These are phyloP conservation scores for Crotalus horridus DNA, from an alignment of 2,113 vertebrate genomes.

Conservation along the genomic window DNA sequence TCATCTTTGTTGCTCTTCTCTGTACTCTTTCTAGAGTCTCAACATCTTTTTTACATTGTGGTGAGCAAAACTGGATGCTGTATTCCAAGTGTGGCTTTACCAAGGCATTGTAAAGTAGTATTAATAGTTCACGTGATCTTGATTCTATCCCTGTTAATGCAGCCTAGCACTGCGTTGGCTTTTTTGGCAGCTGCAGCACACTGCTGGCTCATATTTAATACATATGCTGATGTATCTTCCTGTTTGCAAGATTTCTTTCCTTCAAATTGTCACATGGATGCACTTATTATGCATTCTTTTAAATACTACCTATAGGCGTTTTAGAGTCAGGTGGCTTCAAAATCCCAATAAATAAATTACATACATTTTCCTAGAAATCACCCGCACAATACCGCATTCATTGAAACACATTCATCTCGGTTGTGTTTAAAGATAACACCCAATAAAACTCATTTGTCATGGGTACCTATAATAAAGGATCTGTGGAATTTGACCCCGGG, in stretches of 20 bases:
- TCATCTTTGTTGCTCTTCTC: too few species aligned
- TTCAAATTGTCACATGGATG: not conserved
- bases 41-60: too few species aligned
- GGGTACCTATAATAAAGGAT: slow-evolving; percentile 95
- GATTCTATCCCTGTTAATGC: too few species aligned
- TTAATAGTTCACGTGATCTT: too few species aligned
- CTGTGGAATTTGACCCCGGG: slow-evolving; percentile 94
- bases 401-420: not conserved
- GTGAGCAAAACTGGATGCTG: too few species aligned
- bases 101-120: too few species aligned
- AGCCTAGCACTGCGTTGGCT: too few species aligned
- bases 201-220: too few species aligned
- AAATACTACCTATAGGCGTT: not conserved
- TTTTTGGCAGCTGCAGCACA: too few species aligned
- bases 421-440: not conserved
- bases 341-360: not conserved
- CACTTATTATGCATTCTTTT: not conserved
- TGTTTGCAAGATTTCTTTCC: not conserved
- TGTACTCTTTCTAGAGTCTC: too few species aligned
- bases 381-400: not conserved
- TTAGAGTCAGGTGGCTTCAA: not conserved
- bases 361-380: not conserved
- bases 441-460: not conserved
- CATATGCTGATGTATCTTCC: not conserved
- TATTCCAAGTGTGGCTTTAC: too few species aligned